Evolutionary conservation across 2,888 invertebrate genomes (phyloP).

Genomic region (Agriotes lineatus): DNA sequence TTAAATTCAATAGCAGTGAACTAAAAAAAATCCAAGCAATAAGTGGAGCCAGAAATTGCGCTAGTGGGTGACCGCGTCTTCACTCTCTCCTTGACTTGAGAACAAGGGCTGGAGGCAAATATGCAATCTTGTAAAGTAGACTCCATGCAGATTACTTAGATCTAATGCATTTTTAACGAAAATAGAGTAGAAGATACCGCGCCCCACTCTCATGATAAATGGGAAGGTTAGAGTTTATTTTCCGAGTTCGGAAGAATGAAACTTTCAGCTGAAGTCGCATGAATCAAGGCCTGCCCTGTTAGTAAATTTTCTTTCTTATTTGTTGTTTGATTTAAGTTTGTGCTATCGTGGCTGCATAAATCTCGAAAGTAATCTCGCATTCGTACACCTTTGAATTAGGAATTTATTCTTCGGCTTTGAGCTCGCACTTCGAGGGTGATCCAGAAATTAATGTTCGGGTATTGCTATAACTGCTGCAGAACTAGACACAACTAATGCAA

Average conservation of each 20-base stretch:
- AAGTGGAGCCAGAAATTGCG: no score
- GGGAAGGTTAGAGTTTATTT: slow-evolving; percentile 25
- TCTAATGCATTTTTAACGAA: slow-evolving; percentile 30
- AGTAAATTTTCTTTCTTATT: slow-evolving; percentile 24
- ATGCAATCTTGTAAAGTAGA: not conserved
- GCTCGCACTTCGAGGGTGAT: no score
- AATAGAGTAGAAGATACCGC: slow-evolving; percentile 10
- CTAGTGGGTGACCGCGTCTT: not conserved
- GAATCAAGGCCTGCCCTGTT: slow-evolving; percentile 18
- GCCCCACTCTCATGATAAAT: slow-evolving; percentile 22
- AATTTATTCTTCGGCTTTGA: slow-evolving; percentile 20
- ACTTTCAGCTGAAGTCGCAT: not conserved
- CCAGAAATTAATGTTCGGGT: no score
- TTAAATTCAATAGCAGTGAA: no score
- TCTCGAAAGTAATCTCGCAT: slow-evolving; percentile 27
- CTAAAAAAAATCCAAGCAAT: no score
- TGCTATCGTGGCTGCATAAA: slow-evolving; percentile 25
- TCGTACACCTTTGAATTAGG: not conserved
- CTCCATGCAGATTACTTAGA: slow-evolving; percentile 14
- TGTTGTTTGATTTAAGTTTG: slow-evolving; percentile 29
- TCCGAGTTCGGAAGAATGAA: not conserved
- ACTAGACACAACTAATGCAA: no score
- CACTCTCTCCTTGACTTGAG: not conserved
- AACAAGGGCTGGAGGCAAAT: not conserved
- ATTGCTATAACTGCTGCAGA: no score